Evolutionary conservation across 1,140 invertebrate genomes (phyloP).

Genomic region (Sycobia sp.): DNA sequence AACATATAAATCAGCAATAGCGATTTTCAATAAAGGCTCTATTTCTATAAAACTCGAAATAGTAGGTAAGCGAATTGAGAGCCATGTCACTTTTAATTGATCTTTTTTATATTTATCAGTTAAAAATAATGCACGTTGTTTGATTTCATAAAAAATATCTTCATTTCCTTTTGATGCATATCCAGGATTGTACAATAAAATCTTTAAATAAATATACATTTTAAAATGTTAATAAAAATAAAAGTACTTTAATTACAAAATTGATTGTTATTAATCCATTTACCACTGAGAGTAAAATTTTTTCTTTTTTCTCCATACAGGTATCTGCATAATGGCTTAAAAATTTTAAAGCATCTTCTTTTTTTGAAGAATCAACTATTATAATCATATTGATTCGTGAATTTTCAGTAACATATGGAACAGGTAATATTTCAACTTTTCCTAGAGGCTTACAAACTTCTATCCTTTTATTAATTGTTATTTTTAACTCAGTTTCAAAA

Average conservation of each 20-base stretch:
- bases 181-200: conserved; percentile 66
- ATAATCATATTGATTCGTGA: conserved; percentile 78
- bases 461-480: conserved; percentile 60
- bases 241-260: conserved; percentile 34
- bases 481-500: conserved; percentile 55
- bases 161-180: conserved; percentile 68
- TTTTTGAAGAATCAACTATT: conserved; percentile 65
- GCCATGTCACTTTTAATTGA: conserved; percentile 73
- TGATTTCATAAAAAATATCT: conserved; percentile 71
- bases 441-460: conserved; percentile 81
- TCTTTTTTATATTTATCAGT: conserved; percentile 74
- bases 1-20: conserved; percentile 72
- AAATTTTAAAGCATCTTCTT: conserved; percentile 66
- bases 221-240: conserved; percentile 32
- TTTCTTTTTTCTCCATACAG: conserved; percentile 78
- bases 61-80: conserved; percentile 69
- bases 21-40: conserved; percentile 66
- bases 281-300: conserved; percentile 76
- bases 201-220: conserved; percentile 57
- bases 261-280: conserved; percentile 44
- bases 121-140: conserved; percentile 66
- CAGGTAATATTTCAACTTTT: conserved; percentile 81
- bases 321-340: conserved; percentile 72
- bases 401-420: conserved; percentile 91
- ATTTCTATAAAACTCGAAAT: conserved; percentile 47